Conservation (phyloP, 2,797 vertebrate species). For the Acanthiza pusilla region DNA sequence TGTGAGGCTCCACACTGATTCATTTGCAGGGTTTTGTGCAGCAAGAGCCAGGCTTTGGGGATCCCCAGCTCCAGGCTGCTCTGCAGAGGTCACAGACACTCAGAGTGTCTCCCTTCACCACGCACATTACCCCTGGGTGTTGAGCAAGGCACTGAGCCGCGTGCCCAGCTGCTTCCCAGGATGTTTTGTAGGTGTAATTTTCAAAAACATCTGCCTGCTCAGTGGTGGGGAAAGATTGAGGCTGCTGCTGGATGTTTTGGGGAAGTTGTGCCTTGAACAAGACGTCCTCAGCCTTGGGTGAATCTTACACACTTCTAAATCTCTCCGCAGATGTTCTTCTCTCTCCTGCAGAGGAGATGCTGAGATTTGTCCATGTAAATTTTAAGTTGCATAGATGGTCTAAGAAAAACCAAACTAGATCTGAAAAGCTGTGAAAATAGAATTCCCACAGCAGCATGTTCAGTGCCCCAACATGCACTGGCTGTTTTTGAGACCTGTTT, state of each 20-base stretch:
- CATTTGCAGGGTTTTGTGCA: background rate
- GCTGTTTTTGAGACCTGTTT: background rate
- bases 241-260: background rate
- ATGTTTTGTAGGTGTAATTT: background rate
- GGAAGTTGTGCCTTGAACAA: background rate
- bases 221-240: background rate
- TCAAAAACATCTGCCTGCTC: background rate
- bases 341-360: background rate
- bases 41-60: background rate
- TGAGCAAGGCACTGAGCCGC: background rate
- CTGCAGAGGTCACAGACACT: background rate
- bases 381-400: background rate
- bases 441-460: background rate
- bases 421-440: background rate
- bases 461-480: background rate
- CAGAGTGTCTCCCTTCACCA: background rate
- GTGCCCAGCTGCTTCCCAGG: background rate
- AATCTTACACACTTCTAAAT: background rate
- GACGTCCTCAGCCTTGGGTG: background rate
- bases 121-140: background rate
- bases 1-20: background rate
- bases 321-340: background rate
- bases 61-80: background rate
- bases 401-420: background rate
- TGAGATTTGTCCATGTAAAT: background rate